Base-by-base conservation (phyloP, 1,140 invertebrate genomes). In the Platorchestia sp. region DNA sequence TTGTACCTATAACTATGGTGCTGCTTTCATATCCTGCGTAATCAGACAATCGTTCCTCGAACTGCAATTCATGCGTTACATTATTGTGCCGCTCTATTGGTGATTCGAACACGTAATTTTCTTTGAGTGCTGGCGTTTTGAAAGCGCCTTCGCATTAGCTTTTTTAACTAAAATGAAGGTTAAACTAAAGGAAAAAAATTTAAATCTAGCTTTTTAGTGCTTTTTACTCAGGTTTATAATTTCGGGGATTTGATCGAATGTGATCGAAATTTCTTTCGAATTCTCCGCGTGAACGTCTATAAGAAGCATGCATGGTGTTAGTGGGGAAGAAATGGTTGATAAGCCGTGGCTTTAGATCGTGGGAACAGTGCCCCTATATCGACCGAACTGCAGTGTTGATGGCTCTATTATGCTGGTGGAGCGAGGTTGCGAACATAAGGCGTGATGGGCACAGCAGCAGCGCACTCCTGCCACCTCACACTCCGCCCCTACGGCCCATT, bases 341-440 rank as follows among this genome's bases (percentile, higher is more conserved):
- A 36, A 75, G 36, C 59, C 59, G 27, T 75, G 59, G 59, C 10
- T 75, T 75, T 75, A 75, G 87, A 45, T 90, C 87, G 87, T 90
- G 87, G 87, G 87, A 90, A 90, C 87, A 45, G 87, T 90, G 41
- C 87, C 41, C 41, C 87, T 90, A 45, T 90, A 90, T 44, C 91
- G 45, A 45, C 91, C 44, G 45, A 42, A 40, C 91, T 93, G 91
- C 91, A 40, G 91, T n/a, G 91, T 75, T 93, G 91, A 93, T 93
- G 91, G 45, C 91, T 93, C 91, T 93, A 93, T 93, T 93, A 93
- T 93, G 45, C 43, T 41, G 44, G 22, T 42, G 40, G 91, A 16
- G 91, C 45, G 91, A 44, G 45, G 45, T 16, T 90, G 41, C 27
- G 87, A 90, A 90, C 87, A 43, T 42, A 47, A 45, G 91, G 43